Conservation (phyloP, 53 echinoderm and acorn worm genomes). For the Pentamera pediparva region DNA sequence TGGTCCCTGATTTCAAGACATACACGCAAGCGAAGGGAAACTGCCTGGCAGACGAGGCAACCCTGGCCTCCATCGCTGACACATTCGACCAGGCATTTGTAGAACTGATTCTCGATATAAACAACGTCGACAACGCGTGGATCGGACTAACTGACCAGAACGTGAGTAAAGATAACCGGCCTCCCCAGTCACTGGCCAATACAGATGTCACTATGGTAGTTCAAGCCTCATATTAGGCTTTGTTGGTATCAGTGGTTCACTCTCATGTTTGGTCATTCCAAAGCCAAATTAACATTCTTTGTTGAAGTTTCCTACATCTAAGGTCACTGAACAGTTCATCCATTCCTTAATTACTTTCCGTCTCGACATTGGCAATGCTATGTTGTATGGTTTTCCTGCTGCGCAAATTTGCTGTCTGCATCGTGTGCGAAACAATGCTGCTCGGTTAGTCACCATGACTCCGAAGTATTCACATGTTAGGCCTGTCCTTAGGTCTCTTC, state of each 20-base stretch:
- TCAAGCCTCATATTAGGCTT: background rate
- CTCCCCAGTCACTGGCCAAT: background rate
- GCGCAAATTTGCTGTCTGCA: too few relatives aligned
- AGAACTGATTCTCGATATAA: conserved; percentile 30
- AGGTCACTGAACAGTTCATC: too few relatives aligned
- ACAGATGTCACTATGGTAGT: background rate
- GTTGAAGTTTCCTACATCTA: too few relatives aligned
- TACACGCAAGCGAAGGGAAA: conserved; percentile 17
- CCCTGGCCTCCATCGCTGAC: conserved; percentile 39
- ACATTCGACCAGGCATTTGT: conserved; percentile 50
- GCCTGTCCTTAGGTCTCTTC: too few relatives aligned
- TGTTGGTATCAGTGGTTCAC: too few relatives aligned
- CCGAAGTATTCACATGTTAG: too few relatives aligned
- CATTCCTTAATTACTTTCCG: background rate
- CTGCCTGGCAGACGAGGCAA: conserved; percentile 11
- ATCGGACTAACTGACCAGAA: conserved; percentile 41
- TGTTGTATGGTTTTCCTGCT: too few relatives aligned
- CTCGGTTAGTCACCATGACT: too few relatives aligned
- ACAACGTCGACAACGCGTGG: conserved; percentile 25
- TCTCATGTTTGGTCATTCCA: too few relatives aligned
- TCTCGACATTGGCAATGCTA: too few relatives aligned
- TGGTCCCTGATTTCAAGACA: background rate
- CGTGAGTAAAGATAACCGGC: conserved; percentile 15
- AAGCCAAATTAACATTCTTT: too few relatives aligned
- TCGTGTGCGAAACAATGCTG: too few relatives aligned